Percentiles rank a stretch among this genome's conserved stretches.
Evolutionary conservation across 1,140 invertebrate genomes (phyloP).

Genomic region (Lithobius niger): DNA sequence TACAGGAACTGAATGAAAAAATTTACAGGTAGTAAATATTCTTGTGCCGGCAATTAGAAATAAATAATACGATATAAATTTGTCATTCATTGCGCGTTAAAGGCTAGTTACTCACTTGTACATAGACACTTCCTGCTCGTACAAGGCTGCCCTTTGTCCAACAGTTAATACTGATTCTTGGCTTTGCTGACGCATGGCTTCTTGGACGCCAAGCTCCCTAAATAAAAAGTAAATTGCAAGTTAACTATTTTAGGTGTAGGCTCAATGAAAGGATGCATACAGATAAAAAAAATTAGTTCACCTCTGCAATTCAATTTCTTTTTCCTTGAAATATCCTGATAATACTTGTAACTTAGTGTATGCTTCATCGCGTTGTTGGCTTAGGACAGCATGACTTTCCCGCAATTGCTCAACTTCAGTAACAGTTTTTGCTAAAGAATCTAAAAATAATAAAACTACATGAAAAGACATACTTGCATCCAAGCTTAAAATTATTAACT

Average conservation of each 20-base stretch:
- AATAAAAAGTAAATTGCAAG: slow-evolving; percentile 23
- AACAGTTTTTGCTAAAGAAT: not conserved
- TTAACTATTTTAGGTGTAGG: not conserved
- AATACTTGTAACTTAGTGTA: slow-evolving; percentile 68
- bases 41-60: too few relatives aligned
- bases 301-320: slow-evolving; percentile 71
- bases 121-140: slow-evolving; percentile 7
- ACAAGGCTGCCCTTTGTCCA: not conserved
- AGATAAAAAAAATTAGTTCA: slow-evolving; percentile 11
- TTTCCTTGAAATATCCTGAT: slow-evolving; percentile 74
- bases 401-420: slow-evolving; percentile 31
- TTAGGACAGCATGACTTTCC: slow-evolving; percentile 51
- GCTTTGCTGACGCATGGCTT: slow-evolving; percentile 64
- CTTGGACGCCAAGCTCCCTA: slow-evolving; percentile 62
- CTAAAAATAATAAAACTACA: not conserved
- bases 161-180: slow-evolving; percentile 38
- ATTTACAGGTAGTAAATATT: too few relatives aligned
- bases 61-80: too few relatives aligned
- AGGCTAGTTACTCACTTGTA: slow-evolving; percentile 6
- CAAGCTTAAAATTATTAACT: too few relatives aligned
- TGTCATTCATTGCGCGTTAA: too few relatives aligned
- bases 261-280: not conserved
- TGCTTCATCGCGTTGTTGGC: slow-evolving; percentile 63
- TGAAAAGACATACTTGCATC: too few relatives aligned
- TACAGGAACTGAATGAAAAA: too few relatives aligned